phyloP scores from a whole-genome alignment of 2,113 vertebrate genomes.

The Thinocorus orbignyianus region DNA sequence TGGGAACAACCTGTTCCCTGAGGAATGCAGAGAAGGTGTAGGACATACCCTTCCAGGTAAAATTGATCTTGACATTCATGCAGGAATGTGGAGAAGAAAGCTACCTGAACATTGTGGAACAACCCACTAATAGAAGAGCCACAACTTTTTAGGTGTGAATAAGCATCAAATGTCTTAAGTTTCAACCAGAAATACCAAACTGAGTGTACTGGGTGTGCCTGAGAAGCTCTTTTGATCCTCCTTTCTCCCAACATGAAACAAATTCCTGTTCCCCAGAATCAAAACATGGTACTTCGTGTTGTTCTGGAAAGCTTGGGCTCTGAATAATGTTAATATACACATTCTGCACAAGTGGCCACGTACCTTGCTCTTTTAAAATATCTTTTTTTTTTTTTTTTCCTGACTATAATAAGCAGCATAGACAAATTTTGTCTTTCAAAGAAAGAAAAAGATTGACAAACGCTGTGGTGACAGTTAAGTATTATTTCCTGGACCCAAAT shows the following conservation, averaged over 20 bases:
- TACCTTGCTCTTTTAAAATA: neutral
- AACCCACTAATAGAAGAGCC: neutral
- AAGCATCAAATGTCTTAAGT: neutral
- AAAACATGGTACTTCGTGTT: neutral
- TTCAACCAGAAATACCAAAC: conserved; percentile 8
- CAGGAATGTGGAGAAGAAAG: conserved; percentile 8
- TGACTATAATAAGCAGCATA: neutral
- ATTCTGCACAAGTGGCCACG: neutral
- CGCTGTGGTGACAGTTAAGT: neutral
- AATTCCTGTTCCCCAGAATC: neutral
- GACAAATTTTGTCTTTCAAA: neutral
- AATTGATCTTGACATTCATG: neutral
- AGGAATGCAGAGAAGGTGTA: neutral
- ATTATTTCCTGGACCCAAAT: neutral
- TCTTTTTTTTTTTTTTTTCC: neutral
- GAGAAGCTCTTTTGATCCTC: conserved; percentile 37
- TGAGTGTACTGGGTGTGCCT: conserved; percentile 2
- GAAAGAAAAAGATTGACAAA: neutral
- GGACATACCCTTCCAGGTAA: neutral
- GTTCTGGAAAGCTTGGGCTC: neutral
- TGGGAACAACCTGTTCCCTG: neutral
- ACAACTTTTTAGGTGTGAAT: neutral
- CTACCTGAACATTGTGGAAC: neutral
- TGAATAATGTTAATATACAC: neutral
- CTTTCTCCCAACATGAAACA: conserved; percentile 14